Evolutionary conservation across 2,888 invertebrate genomes (phyloP).

Genomic region (Phasia obesa): DNA sequence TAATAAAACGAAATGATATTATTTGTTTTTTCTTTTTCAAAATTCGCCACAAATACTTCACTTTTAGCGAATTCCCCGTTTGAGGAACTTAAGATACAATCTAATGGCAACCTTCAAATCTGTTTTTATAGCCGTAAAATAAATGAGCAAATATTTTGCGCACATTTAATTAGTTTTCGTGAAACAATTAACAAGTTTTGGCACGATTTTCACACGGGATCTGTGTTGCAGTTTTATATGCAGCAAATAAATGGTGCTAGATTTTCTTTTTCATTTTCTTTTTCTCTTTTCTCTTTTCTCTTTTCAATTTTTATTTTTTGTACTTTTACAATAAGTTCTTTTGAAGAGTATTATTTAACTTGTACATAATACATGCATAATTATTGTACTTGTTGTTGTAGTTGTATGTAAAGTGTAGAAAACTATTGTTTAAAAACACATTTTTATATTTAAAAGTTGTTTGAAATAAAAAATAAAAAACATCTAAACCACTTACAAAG

Average conservation of each 20-base stretch:
- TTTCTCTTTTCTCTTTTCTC: neutral
- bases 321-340: constrained; percentile 16
- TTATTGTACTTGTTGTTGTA: neutral
- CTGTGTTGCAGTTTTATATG: constrained; percentile 42
- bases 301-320: neutral
- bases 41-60: no score
- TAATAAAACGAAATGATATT: no score
- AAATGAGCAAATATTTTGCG: constrained; percentile 44
- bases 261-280: no score
- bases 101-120: constrained; percentile 25
- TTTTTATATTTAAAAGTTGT: neutral
- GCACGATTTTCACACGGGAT: constrained; percentile 63
- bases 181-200: constrained; percentile 68
- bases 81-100: no score
- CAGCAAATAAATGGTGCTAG: constrained; percentile 29
- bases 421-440: constrained; percentile 14
- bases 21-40: no score
- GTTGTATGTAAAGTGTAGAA: neutral
- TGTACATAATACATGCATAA: neutral
- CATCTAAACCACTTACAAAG: neutral
- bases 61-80: no score
- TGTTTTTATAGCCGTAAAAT: constrained; percentile 7
- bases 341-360: constrained; percentile 24
- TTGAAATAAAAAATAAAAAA: neutral
- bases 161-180: constrained; percentile 70